These are phyloP conservation scores for Alfaro cultratus DNA, from an alignment of 2,797 vertebrate genomes.

Conservation along the genomic window DNA sequence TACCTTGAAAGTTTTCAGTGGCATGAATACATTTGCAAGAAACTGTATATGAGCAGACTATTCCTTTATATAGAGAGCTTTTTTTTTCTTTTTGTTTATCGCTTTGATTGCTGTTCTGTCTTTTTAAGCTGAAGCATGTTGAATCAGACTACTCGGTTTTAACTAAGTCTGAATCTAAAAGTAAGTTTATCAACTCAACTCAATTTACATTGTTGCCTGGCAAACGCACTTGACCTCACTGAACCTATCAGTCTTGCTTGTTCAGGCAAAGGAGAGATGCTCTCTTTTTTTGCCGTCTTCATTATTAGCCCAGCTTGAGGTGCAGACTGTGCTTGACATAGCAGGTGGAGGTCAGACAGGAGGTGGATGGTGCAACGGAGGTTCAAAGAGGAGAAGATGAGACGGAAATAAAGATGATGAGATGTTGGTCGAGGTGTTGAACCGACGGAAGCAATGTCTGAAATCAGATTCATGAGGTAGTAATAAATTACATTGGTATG, in stretches of 20 bases:
- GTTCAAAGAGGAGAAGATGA: constrained; percentile 5
- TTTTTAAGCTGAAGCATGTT: neutral
- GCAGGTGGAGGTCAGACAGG: constrained; percentile 25
- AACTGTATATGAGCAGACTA: neutral
- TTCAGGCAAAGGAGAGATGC: constrained; percentile 11
- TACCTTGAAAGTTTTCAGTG: neutral
- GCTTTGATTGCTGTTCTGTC: neutral
- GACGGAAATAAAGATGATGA: constrained; percentile 10
- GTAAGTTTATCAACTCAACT: neutral
- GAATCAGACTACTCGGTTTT: neutral
- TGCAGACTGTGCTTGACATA: constrained; percentile 14
- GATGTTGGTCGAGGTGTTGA: neutral
- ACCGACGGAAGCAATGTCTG: neutral
- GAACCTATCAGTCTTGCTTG: constrained; percentile 33
- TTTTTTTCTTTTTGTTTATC: neutral
- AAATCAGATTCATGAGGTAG: constrained; percentile 16
- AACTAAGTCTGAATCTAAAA: neutral
- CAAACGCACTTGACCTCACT: constrained; percentile 12
- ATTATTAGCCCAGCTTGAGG: constrained; percentile 31
- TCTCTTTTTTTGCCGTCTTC: constrained; percentile 31
- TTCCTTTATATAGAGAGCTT: neutral
- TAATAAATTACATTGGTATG: constrained; percentile 12
- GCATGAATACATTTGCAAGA: neutral
- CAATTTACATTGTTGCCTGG: neutral
- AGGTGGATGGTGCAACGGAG: neutral